Percentiles rank a stretch among this genome's conserved stretches.
Evolutionary conservation across 2,888 invertebrate species (phyloP).

Genomic region (Chorisops tibialis): DNA sequence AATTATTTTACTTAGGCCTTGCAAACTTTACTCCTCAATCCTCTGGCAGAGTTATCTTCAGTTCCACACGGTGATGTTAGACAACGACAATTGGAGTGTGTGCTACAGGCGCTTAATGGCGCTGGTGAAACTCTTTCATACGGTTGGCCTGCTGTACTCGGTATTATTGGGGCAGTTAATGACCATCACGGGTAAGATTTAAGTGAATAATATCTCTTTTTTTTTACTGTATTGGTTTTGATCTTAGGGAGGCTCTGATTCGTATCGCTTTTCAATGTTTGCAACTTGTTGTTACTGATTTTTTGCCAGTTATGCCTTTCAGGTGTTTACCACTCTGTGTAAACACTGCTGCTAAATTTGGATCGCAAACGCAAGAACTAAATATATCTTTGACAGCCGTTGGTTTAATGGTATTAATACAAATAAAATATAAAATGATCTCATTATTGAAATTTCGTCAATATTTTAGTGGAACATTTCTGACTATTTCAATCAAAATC

Average conservation of each 20-base stretch:
- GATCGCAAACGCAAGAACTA: conserved; percentile 91
- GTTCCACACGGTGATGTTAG: conserved; percentile 92
- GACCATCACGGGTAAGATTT: conserved; percentile 78
- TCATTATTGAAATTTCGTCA: conserved; percentile 5
- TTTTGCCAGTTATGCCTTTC: conserved; percentile 88
- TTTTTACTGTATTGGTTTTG: conserved; percentile 26
- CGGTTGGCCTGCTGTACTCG: conserved; percentile 93
- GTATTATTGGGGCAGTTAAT: conserved; percentile 92
- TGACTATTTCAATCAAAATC: conserved; percentile 94
- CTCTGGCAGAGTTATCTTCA: conserved; percentile 85
- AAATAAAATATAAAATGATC: too few species aligned
- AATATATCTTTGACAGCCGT: conserved; percentile 97
- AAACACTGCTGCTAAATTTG: conserved; percentile 92
- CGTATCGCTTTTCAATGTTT: conserved; percentile 94
- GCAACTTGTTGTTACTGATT: conserved; percentile 92
- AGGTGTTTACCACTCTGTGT: conserved; percentile 86
- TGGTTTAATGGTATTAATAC: conserved; percentile 83
- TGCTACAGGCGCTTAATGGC: conserved; percentile 87
- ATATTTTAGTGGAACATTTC: conserved; percentile 96
- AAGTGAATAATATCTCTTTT: conserved; percentile 5
- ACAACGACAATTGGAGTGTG: conserved; percentile 91
- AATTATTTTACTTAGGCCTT: conserved; percentile 57
- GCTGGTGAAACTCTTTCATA: conserved; percentile 88
- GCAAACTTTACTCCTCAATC: conserved; percentile 82
- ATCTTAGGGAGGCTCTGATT: conserved; percentile 77